phyloP scores from a whole-genome alignment of 2,888 invertebrate genomes.

The Lamellibrachia satsuma region DNA sequence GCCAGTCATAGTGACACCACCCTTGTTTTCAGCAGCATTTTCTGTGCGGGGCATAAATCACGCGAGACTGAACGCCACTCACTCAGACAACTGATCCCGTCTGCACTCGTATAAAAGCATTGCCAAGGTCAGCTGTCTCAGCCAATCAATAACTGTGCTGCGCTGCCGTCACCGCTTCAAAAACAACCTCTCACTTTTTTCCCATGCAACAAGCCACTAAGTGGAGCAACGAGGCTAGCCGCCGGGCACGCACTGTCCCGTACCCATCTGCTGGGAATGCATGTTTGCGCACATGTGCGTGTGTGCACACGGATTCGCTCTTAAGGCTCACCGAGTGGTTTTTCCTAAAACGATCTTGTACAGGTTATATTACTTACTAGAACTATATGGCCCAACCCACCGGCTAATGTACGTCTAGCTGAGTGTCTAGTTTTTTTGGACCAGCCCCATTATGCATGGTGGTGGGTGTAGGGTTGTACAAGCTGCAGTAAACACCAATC shows the following conservation, averaged over 20 bases:
- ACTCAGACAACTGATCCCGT: conserved; percentile 17
- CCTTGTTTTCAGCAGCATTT: conserved; percentile 17
- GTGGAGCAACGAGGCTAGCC: neutral
- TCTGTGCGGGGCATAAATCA: conserved; percentile 17
- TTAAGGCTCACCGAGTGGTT: neutral
- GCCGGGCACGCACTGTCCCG: neutral
- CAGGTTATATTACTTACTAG: conserved; percentile 12
- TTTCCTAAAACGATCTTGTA: conserved; percentile 13
- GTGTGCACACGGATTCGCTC: conserved; percentile 17
- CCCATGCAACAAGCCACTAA: neutral
- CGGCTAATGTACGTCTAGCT: conserved; percentile 17
- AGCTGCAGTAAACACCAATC: conserved; percentile 17
- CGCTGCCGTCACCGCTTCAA: conserved; percentile 13
- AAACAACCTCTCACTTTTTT: conserved; percentile 17
- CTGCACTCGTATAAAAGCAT: conserved; percentile 17
- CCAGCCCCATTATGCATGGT: neutral
- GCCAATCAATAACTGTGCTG: conserved; percentile 17
- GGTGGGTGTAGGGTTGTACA: neutral
- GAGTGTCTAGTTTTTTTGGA: conserved; percentile 14
- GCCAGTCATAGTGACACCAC: conserved; percentile 17
- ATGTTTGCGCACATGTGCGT: conserved; percentile 1
- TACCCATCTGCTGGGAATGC: neutral
- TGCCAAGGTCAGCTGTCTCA: conserved; percentile 17
- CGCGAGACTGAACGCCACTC: conserved; percentile 17
- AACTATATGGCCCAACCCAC: conserved; percentile 12